Base-by-base conservation (phyloP, 2,888 invertebrate genomes). In the Brassicogethes aeneus region DNA sequence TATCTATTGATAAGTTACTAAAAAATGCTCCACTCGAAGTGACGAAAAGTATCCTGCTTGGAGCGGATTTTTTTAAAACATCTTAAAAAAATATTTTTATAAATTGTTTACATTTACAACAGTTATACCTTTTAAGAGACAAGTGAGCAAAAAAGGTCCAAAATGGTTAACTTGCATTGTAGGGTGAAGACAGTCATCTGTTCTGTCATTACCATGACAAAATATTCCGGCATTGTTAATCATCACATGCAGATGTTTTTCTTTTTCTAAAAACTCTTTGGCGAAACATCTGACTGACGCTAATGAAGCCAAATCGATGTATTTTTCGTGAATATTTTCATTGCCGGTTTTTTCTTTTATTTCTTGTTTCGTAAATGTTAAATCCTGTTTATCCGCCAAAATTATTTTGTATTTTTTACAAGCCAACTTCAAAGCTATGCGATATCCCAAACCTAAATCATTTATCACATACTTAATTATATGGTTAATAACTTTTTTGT, bases 131-230 rank as follows among this genome's bases (percentile, higher is more conserved):
- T 72, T 56, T 1, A 85, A 60, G 0, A 84, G 69, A 38, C 77
- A 64, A 0, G 82, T 82, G 41, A 85, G 63, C 15, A 85, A 62
- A 56, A 83, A 85, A 3, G 79, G 80, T 3, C 81, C 82, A 53
- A 80, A 76, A 53, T 83, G 75, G 48, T 84, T 84, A n/a, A 79
- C 73, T 46, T 80, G 80, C 69, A 80, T 74, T 39, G 74, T 77
- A 16, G 68, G 62, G 16, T 81, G 73, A 30, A 82, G 69, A 0
- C 79, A 79, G 46, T 82, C 80, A 40, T 70, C 68, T 0, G 80
- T 77, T 38, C 60, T 61, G 23, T 62, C 62, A 23, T 69, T 61
- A 1, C 65, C 62, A 31, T 69, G 59, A 2, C 72, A 72, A 13
- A 68, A 71, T 0, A 73, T 69, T 0, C 79, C 79, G 0, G 80